phyloP scores from a whole-genome alignment of 2,113 vertebrate genomes.

The Arenaria interpres region DNA sequence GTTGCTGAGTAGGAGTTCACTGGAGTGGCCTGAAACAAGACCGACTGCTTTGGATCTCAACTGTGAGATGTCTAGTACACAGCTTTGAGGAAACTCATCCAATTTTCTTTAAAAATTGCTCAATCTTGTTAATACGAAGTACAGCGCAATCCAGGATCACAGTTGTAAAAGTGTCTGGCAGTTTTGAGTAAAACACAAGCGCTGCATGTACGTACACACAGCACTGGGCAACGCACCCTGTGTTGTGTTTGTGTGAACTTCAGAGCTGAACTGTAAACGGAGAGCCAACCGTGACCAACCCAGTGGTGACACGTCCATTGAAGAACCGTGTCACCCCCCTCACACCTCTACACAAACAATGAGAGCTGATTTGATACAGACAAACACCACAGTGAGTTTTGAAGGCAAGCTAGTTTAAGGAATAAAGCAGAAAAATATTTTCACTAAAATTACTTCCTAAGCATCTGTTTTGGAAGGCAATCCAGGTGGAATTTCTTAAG shows the following conservation, averaged over 20 bases:
- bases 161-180: background rate
- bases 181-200: accelerated
- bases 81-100: background rate
- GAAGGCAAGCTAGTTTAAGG: background rate
- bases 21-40: background rate
- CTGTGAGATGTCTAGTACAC: background rate
- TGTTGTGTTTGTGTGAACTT: background rate
- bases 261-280: background rate
- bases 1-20: background rate
- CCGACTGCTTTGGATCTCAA: background rate
- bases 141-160: background rate
- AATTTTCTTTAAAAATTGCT: background rate
- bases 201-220: accelerated
- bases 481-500: background rate
- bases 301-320: background rate
- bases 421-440: background rate
- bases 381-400: accelerated
- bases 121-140: background rate
- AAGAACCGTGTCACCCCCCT: background rate
- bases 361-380: background rate
- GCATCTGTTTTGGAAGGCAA: background rate
- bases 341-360: background rate
- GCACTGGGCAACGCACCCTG: accelerated
- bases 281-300: background rate
- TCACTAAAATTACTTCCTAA: background rate